phyloP scores from a whole-genome alignment of 2,888 invertebrate species.

The Digitonthophagus gazella region DNA sequence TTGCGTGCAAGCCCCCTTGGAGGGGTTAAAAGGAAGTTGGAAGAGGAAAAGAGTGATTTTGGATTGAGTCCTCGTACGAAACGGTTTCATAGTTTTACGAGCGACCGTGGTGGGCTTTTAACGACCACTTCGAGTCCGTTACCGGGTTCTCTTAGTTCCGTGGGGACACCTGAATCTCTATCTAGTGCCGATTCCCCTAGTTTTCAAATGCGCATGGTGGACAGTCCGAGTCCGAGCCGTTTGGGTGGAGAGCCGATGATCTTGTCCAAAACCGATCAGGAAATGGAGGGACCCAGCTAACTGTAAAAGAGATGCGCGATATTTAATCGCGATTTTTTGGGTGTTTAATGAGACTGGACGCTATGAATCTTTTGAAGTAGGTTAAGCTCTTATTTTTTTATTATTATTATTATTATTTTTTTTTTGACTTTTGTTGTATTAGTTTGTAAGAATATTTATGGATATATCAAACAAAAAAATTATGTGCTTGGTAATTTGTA shows the following conservation, averaged over 20 bases:
- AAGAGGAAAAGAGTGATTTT: conserved; percentile 53
- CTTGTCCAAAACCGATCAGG: conserved; percentile 48
- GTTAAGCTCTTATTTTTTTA: conserved; percentile 1
- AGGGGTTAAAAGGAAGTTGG: conserved; percentile 68
- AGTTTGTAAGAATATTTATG: background rate
- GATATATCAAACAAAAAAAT: too few relatives aligned
- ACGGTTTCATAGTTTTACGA: conserved; percentile 48
- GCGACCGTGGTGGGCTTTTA: conserved; percentile 45
- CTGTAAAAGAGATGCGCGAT: conserved; percentile 6
- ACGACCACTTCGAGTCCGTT: conserved; percentile 50
- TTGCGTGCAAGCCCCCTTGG: conserved; percentile 71
- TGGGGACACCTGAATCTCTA: conserved; percentile 61
- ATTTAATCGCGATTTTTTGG: too few relatives aligned
- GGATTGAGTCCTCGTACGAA: conserved; percentile 50
- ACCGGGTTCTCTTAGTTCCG: conserved; percentile 58
- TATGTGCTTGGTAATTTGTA: too few relatives aligned
- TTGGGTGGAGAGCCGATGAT: conserved; percentile 46
- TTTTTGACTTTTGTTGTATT: conserved; percentile 1
- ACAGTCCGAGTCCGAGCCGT: conserved; percentile 57
- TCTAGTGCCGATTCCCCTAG: conserved; percentile 62
- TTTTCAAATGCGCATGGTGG: conserved; percentile 55
- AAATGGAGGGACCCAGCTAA: conserved; percentile 51
- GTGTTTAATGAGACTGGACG: conserved; percentile 6
- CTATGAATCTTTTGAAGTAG: background rate
- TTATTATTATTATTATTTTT: background rate